phyloP scores from a whole-genome alignment of 2,113 vertebrate genomes.

The Aspidoscelis tigris region DNA sequence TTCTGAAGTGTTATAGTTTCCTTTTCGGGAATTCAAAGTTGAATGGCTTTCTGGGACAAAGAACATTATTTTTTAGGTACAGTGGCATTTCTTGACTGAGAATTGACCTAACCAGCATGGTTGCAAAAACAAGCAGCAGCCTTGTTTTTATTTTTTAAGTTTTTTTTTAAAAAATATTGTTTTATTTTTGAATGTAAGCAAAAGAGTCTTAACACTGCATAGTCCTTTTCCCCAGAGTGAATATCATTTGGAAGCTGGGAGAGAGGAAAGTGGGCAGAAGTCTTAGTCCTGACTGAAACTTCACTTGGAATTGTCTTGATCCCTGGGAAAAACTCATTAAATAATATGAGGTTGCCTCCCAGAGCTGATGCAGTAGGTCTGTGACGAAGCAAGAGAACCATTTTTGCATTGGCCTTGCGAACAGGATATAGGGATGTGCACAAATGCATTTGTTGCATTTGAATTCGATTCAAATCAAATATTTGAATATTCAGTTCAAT shows the following conservation, averaged over 20 bases:
- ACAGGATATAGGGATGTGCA: too few species aligned
- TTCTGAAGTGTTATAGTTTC: background rate
- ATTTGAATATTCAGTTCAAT: too few species aligned
- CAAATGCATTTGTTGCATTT: too few species aligned
- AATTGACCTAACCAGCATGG: too few species aligned
- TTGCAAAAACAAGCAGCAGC: too few species aligned
- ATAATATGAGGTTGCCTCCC: background rate
- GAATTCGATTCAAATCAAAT: too few species aligned
- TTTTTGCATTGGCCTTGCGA: too few species aligned
- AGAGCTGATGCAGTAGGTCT: background rate
- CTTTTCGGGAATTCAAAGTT: background rate
- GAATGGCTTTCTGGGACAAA: background rate
- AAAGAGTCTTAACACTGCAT: too few species aligned
- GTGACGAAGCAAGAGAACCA: background rate
- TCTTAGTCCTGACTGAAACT: background rate
- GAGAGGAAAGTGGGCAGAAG: background rate
- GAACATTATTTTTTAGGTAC: background rate
- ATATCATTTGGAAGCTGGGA: background rate
- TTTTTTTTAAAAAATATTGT: too few species aligned
- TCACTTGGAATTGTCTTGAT: background rate
- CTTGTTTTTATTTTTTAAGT: too few species aligned
- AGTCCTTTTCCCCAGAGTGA: background rate
- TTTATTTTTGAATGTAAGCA: too few species aligned
- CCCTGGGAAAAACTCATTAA: background rate
- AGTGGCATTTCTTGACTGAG: background rate